Evolutionary conservation across 1,140 invertebrate species (phyloP).

Genomic region (Mizuhopecten yessoensis): DNA sequence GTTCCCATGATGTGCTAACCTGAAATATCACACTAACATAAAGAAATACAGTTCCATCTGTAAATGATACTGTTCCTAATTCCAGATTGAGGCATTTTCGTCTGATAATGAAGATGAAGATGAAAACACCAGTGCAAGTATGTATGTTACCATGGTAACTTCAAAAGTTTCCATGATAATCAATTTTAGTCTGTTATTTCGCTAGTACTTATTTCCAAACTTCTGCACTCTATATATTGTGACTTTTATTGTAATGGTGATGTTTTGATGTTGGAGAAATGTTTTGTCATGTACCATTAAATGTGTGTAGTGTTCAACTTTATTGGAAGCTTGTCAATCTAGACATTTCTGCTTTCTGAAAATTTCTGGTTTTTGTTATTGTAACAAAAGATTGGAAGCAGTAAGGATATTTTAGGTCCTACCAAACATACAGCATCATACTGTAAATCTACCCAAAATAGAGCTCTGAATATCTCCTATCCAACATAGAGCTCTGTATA

Average conservation of each 20-base stretch:
- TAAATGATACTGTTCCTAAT: neutral
- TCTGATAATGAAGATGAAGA: neutral
- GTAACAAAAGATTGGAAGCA: too few relatives aligned
- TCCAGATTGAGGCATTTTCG: conserved; percentile 5
- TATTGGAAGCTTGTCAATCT: too few relatives aligned
- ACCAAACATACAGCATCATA: too few relatives aligned
- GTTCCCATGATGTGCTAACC: too few relatives aligned
- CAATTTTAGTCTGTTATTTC: neutral
- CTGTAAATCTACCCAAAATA: too few relatives aligned
- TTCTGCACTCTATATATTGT: neutral
- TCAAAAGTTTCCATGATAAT: neutral
- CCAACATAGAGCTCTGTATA: too few relatives aligned
- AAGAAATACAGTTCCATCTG: neutral
- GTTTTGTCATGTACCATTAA: neutral
- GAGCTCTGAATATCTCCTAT: too few relatives aligned
- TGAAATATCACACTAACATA: too few relatives aligned
- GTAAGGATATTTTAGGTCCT: too few relatives aligned
- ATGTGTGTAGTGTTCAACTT: neutral
- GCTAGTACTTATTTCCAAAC: neutral
- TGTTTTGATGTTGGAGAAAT: neutral
- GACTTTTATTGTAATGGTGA: neutral
- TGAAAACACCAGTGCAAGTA: neutral
- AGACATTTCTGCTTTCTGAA: too few relatives aligned
- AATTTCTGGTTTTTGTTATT: too few relatives aligned
- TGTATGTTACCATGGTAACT: neutral